phyloP scores from a whole-genome alignment of 2,797 vertebrate genomes.

The Vireo griseus region DNA sequence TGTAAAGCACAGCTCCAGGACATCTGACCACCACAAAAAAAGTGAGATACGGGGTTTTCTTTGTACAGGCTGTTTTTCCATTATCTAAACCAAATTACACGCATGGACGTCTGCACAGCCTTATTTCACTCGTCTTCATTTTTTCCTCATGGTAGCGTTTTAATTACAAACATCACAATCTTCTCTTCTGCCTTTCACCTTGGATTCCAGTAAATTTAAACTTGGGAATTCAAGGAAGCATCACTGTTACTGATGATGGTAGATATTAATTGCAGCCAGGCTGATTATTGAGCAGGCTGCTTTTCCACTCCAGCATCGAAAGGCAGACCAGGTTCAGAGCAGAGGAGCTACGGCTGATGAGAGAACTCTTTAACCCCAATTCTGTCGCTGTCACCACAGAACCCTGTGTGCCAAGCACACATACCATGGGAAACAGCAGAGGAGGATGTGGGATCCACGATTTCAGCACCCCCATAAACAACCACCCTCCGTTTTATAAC shows the following conservation, averaged over 20 bases:
- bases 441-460: neutral
- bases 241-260: too few species aligned
- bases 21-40: neutral
- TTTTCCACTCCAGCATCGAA: neutral
- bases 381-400: neutral
- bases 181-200: neutral
- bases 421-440: neutral
- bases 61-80: neutral
- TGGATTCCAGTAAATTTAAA: neutral
- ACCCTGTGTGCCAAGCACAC: neutral
- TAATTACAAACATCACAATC: neutral
- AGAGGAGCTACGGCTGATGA: neutral
- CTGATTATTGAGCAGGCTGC: neutral
- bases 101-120: neutral
- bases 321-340: neutral
- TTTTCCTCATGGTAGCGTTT: neutral
- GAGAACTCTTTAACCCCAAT: neutral
- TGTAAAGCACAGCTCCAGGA: neutral
- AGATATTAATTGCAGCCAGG: fast-evolving
- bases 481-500: neutral
- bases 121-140: neutral
- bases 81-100: neutral
- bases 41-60: fast-evolving
- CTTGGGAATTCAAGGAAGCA: neutral
- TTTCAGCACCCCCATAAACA: neutral